Base-by-base conservation (phyloP, 2,888 invertebrate genomes). In the Drosophila gaucha region DNA sequence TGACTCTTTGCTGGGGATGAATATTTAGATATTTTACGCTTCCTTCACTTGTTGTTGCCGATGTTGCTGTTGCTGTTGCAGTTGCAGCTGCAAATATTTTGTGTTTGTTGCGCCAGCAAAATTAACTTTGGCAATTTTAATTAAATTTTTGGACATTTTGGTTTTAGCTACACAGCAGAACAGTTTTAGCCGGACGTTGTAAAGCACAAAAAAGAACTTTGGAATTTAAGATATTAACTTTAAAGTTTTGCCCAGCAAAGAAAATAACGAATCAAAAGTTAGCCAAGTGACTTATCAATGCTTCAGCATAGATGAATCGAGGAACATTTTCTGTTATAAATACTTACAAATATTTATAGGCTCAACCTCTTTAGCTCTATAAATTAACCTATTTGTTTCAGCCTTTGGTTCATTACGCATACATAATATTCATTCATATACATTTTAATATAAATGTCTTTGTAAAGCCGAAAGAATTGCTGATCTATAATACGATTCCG, bases 71-170 rank as follows among this genome's bases (percentile, higher is more conserved):
- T 47, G 69, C 39, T 66, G 24, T 39, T 54, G 46, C 36, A 57
- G 16, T 46, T 58, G 36, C 43, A 56, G 24, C 38, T 62, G 63
- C 59, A 64, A 56, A 49, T 36, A 55, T 75, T 58, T 71, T 73
- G 67, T 70, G 46, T 56, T 50, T 63, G 50, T 47, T 78, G 54
- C 55, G 57, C 47, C 30, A 35, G 60, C 72, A 62, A 79, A 79
- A 82, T 87, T 86, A 86, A 86, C 77, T 88, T 84, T 85, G 74
- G 67, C 72, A 65, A 88, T 86, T 84, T 86, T 88, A 84, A 88
- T 84, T 84, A 83, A 71, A 88, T 88, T 79, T 86, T 70, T 70
- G 60, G 69, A 65, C 74, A 77, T 77, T 82, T 86, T 54, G 67
- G 60, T 64, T 80, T 78, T 65, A 67, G 67, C 67, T 44, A 66